Evolutionary conservation across 2,113 vertebrate species (phyloP), one percentile per base, ranked within the genome.

Genomic region (Orycteropus afer): DNA sequence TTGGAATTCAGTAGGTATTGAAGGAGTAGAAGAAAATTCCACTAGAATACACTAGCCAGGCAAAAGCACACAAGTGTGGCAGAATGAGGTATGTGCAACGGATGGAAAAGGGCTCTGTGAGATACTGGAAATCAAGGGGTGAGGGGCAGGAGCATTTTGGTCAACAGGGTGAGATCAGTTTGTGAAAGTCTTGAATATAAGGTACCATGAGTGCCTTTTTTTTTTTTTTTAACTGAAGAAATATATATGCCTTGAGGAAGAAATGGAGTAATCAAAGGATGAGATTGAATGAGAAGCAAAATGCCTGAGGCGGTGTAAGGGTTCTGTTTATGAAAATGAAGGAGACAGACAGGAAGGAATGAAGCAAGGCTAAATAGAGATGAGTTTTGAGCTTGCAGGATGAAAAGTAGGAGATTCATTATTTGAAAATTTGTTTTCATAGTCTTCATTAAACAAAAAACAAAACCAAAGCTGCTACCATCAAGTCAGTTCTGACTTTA

Each of bases 351-450:
- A 53, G 67, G 34, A 77, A 76, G 17, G 51, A 86, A 59, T 82
- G 49, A 67, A 2, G 14, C 78, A 37, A 86, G 23, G 4, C 1
- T 5, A 7, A 69, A 27, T 53, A 84, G 45, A 85, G 13, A 51
- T 69, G 45, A 86, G 23, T 61, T 91, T 93, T 97, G 37, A 71
- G 37, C 8, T 84, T n/a, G 9, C 78, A 59, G 29, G 2, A 3
- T 55, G 11, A 20, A 17, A 77, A 42, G 22, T 42, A 11, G 49
- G 9, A 57, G 15, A 91, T 82, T 78, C 29, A 34, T 51, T 83
- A 67, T 74, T 92, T 80, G 40, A 1, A 84, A 87, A 92, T 78
- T 51, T 65, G 32, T 47, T 8, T 89, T 89, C 27, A 74, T 86
- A 45, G 14, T 85, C 5, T 87, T 84, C 32, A 79, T 20, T 51